phyloP scores from a whole-genome alignment of 2,888 invertebrate species.

The Syrista parreyssii region DNA sequence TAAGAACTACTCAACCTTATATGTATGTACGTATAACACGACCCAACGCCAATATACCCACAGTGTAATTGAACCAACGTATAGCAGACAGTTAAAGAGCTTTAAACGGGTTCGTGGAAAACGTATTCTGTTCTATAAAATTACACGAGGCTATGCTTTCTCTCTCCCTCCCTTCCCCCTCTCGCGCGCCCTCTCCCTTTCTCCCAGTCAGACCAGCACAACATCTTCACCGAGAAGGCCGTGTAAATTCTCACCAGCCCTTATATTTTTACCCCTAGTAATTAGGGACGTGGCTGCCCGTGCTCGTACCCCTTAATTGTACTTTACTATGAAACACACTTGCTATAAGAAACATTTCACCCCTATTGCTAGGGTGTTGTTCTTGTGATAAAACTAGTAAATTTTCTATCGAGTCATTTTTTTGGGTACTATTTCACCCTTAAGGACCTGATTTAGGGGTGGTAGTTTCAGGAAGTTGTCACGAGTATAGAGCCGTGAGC shows the following conservation, averaged over 20 bases:
- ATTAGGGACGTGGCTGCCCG: not conserved
- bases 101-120: constrained; percentile 56
- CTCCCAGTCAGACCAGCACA: not conserved
- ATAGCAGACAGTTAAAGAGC: constrained; percentile 41
- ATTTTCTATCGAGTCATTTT: not conserved
- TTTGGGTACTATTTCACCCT: too few species aligned
- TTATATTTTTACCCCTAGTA: not conserved
- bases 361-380: not conserved
- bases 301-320: not conserved
- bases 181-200: not conserved
- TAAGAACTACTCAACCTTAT: constrained; percentile 20
- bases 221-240: not conserved
- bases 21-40: not conserved
- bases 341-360: not conserved
- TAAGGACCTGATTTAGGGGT: not conserved
- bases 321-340: not conserved
- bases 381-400: not conserved
- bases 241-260: not conserved
- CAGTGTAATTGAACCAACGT: constrained; percentile 45
- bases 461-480: not conserved
- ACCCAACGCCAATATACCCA: constrained; percentile 16
- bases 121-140: constrained; percentile 52
- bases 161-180: not conserved
- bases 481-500: not conserved
- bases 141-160: constrained; percentile 36